Base-by-base conservation (phyloP, 2,888 invertebrate genomes). In the Leucozona laternaria region DNA sequence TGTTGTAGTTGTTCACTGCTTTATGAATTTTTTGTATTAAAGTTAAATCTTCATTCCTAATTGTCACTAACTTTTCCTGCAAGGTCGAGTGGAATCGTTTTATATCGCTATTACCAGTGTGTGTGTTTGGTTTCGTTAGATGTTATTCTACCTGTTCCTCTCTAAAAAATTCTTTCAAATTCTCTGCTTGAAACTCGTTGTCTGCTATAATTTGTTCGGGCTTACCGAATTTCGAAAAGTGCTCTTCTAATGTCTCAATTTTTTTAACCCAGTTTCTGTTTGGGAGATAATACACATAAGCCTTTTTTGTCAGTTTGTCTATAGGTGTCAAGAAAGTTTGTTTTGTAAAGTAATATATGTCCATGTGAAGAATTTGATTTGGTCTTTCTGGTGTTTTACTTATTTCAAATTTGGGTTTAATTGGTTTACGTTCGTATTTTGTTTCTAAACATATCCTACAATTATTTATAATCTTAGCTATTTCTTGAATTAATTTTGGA, bases 381-480 rank as follows among this genome's bases (percentile, higher is more conserved):
- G 66, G 66, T 17, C 58, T 68, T 40, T 2, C 37, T 0, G 60
- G 55, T 40, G 71, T 71, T 55, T 79, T 20, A 17, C 57, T 72
- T 6, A 79, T n/a, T 57, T 79, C 25, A 17, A 25, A 57, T 37
- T 79, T 73, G 3, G 13, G 2, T 55, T 62, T 62, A 10, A 78
- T 62, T n/a, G 71, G 62, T 43, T 62, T 78, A 4, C 68, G n/a
- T 50, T 68, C 68, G 15, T 62, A 77, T 50, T 78, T 70, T 0
- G 57, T 68, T 15, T 68, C 43, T 13, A 28, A 1, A 50, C 62
- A 72, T 40, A 13, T 50, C 22, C 22, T 66, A 13, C 64, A 66
- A 17, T 66, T 73, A 15, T 66, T 66, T 37, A 58, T 73, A 1
- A 66, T 28, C 50, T 20, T 78, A 0, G 62, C 43, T n/a, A 62